Conservation (phyloP, 2,888 invertebrate species). For the Drosophila kuntzei region DNA sequence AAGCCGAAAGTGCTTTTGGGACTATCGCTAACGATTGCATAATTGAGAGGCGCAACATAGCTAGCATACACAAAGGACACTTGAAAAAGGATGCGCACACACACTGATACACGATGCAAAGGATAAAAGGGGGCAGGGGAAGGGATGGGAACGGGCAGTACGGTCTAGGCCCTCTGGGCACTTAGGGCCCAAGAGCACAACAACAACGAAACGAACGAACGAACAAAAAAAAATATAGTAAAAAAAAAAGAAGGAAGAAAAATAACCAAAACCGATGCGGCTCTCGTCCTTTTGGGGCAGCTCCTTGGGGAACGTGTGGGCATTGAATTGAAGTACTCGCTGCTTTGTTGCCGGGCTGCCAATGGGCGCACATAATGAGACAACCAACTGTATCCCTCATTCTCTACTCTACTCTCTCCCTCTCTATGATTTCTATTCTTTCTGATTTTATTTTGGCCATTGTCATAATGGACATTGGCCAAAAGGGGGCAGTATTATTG, state of each 20-base stretch:
- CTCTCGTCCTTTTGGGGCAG: conserved; percentile 32
- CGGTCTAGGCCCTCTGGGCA: conserved; percentile 36
- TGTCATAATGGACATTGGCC: conserved; percentile 17
- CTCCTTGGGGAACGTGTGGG: conserved; percentile 33
- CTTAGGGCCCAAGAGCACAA: conserved; percentile 39
- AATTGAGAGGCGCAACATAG: conserved; percentile 56
- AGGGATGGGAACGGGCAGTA: conserved; percentile 9
- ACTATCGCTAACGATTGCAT: conserved; percentile 58
- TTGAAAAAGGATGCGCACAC: conserved; percentile 50
- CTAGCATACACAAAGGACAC: conserved; percentile 50
- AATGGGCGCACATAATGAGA: conserved; percentile 58
- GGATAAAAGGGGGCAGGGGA: not conserved
- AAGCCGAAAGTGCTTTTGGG: conserved; percentile 47
- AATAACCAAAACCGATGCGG: conserved; percentile 30
- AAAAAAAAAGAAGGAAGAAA: too few relatives aligned
- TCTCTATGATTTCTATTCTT: not conserved
- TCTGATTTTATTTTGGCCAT: not conserved
- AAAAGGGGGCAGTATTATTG: conserved; percentile 12
- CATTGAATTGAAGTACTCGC: conserved; percentile 33
- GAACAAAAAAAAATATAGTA: not conserved
- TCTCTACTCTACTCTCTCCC: not conserved
- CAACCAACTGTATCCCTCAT: conserved; percentile 16
- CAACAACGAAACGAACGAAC: not conserved
- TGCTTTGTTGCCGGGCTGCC: conserved; percentile 41
- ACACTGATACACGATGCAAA: conserved; percentile 3